Evolutionary conservation across 30 jellyfish, hydroid and myxozoan genomes (phyloP), one percentile per base, ranked within the genome.

Genomic region (Clytia hemisphaerica): DNA sequence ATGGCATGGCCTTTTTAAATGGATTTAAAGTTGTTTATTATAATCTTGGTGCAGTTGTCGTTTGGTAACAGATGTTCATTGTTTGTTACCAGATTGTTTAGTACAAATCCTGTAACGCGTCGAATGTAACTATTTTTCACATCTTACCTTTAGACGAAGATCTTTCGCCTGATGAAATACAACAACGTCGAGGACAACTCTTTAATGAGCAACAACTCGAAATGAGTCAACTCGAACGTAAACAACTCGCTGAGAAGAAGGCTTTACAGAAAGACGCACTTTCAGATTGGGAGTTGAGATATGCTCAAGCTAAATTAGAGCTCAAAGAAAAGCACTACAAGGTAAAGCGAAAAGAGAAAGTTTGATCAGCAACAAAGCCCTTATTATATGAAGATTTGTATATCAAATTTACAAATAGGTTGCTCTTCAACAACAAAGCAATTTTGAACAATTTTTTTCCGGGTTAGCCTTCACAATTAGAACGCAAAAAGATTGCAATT

Each of bases 201-300:
- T 82, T 89, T 62, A 89, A 89, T 70, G 92, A 89, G 42, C 98
- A 89, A 62, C 94, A 90, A 25, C 34, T 89, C 21, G 93, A 81
- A 49, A 77, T 80, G 37, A 78, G 86, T 60, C 54, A 89, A 4
- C 48, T 80, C 34, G 98, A 82, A 53, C 75, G 85, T 64, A 76
- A 46, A 38, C 98, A 89, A 25, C 72, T 82, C 4, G 94, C 80
- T 44, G 93, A 76, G 65, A 82, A 75, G 73, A 80, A 72, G 54
- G 65, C 85, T 74, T 38, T 68, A 75, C 87, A 89, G 37, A 71
- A 92, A 27, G 64, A 84, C 16, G 90, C 94, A 18, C 16, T 65
- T 33, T 76, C 98, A 27, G 98, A 89, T 35, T 89, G 93, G 94
- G 98, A 89, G 53, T 49, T 89, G 66, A 62, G 93, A 19, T 89